A percentile compares a stretch with the other conserved stretches of the same genome.
Evolutionary conservation across 2,797 vertebrate genomes (phyloP).

Genomic region (Peromyscus eremicus): DNA sequence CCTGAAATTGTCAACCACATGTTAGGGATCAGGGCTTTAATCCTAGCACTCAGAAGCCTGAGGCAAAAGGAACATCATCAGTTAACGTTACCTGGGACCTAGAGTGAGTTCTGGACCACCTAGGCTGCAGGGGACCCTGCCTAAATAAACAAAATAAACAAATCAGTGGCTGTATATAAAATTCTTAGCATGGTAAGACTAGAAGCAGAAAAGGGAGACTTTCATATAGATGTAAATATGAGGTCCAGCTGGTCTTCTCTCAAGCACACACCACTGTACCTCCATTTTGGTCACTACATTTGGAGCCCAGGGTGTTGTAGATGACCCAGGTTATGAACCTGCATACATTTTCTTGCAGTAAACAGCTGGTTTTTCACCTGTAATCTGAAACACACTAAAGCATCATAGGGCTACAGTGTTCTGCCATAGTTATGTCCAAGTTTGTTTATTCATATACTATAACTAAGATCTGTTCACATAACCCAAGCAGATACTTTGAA

Average conservation of each 20-base stretch:
- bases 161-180: neutral
- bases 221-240: neutral
- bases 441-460: slow-evolving; percentile 32
- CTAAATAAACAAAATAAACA: neutral
- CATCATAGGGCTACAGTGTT: neutral
- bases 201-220: neutral
- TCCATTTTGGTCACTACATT: neutral
- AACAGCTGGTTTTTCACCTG: slow-evolving; percentile 40
- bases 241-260: neutral
- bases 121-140: neutral
- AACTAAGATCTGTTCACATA: slow-evolving; percentile 37
- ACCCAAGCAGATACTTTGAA: neutral
- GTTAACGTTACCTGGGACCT: neutral
- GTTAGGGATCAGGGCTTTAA: neutral
- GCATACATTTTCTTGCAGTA: neutral
- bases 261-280: neutral
- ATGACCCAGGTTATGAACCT: neutral
- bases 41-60: neutral
- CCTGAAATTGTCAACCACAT: neutral
- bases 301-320: neutral
- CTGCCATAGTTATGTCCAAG: neutral
- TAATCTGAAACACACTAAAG: slow-evolving; percentile 4
- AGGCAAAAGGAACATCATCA: neutral
- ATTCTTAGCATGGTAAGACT: neutral
- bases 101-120: neutral